phyloP scores from a whole-genome alignment of 1,140 invertebrate genomes.

The Argopecten irradians region DNA sequence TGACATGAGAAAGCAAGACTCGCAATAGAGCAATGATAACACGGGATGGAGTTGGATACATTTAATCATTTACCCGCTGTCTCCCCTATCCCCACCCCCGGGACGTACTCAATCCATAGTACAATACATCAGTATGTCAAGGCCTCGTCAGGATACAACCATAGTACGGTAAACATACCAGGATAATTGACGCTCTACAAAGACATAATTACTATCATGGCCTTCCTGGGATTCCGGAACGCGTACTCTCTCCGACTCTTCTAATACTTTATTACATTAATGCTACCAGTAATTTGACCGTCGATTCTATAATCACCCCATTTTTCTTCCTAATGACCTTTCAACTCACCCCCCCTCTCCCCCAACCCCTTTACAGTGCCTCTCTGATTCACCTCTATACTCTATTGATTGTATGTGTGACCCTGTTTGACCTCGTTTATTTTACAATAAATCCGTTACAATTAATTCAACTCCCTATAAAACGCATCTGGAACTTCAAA shows the following conservation, averaged over 20 bases:
- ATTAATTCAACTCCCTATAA: neutral
- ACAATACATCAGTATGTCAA: neutral
- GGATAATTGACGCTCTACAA: neutral
- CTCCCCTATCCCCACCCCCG: neutral
- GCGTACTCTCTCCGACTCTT: neutral
- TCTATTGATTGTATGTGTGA: neutral
- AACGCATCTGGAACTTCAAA: no score
- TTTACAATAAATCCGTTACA: neutral
- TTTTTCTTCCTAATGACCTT: neutral
- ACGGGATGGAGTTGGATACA: no score
- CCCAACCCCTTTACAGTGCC: no score
- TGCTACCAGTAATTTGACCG: neutral
- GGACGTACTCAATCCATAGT: neutral
- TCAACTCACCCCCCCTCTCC: neutral
- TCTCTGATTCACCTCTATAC: no score
- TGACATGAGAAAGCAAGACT: no score
- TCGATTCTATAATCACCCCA: neutral
- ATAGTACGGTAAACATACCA: neutral
- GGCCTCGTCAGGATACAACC: neutral
- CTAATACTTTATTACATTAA: slow-evolving; percentile 3
- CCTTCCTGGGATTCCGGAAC: neutral
- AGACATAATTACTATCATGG: neutral
- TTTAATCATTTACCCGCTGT: neutral
- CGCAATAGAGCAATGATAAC: no score
- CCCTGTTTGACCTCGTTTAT: neutral